Evolutionary conservation across 2,113 vertebrate genomes (phyloP), one percentile per base, ranked within the genome.

Genomic region (Hemichromis elongatus): DNA sequence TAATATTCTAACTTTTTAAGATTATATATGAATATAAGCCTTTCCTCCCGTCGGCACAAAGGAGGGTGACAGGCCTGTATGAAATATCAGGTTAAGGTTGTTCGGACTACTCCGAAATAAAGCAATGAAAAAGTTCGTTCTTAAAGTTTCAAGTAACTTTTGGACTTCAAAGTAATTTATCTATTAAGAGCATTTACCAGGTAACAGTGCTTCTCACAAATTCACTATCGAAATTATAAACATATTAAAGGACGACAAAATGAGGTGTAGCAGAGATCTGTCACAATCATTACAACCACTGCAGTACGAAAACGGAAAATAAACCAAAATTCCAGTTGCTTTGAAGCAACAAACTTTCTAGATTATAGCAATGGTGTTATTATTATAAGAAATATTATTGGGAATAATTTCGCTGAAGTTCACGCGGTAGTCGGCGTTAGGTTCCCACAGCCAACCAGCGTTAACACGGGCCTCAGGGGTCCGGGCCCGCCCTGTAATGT

Each of bases 321-420:
- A 75, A 50, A 75, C 0, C 16, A 47, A 50, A 75, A 1, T 26
- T 50, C 26, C 42, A 4, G 30, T 30, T 50, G 30, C 45, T 26
- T 50, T 30, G 16, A 52, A 52, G 16, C 24, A 30, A 52, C 50
- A 50, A 45, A 42, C 40, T 1, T 50, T 73, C 11, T 5, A 50
- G 9, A 26, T 26, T 12, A 10, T 30, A 1, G 14, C 9, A 1
- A 73, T 47, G 19, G 0, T 10, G 24, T 19, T 28, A 28, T 73
- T 73, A 73, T 47, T 73, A 50, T 73, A 19, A 73, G 40, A 5
- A 5, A 3, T 75, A 50, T 50, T 50, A 30, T n/a, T 50, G 6
- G 6, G 68, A 50, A 50, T 50, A 19, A 5, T 30, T 50, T 50
- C 4, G 14, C 14, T 73, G 3, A 73, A 50, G 50, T 24, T 28